phyloP scores from a whole-genome alignment of 1,140 invertebrate genomes.

The Hycleus cichorii region DNA sequence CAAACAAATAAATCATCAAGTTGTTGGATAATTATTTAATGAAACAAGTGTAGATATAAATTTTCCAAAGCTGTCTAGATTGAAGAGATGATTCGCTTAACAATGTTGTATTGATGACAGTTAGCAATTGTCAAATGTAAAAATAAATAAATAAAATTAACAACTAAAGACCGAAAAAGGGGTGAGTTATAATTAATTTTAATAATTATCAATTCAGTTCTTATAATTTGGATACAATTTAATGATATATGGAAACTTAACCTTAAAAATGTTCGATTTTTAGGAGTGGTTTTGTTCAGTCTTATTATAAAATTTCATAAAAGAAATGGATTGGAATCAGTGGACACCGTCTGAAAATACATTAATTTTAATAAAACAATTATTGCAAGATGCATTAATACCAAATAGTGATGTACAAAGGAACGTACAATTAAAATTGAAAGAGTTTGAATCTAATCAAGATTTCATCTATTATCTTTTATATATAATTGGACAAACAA shows the following conservation, averaged over 20 bases:
- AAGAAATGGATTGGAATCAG: slow-evolving; percentile 32
- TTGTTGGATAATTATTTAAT: too few species aligned
- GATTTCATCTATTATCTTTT: slow-evolving; percentile 37
- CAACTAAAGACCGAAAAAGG: too few species aligned
- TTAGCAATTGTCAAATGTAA: neutral
- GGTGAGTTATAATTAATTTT: too few species aligned
- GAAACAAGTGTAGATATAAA: too few species aligned
- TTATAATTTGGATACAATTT: too few species aligned
- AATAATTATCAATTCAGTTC: too few species aligned
- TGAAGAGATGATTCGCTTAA: too few species aligned
- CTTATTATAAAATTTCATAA: neutral
- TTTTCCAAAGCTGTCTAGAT: too few species aligned
- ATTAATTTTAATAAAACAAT: slow-evolving; percentile 30
- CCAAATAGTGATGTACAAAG: slow-evolving; percentile 36
- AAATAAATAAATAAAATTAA: neutral
- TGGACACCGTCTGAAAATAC: slow-evolving; percentile 35
- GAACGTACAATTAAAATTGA: slow-evolving; percentile 36
- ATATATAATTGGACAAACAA: slow-evolving; percentile 30
- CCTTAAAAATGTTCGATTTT: neutral
- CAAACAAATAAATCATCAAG: too few species aligned
- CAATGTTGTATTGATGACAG: too few species aligned
- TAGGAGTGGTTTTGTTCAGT: neutral
- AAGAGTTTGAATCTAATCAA: slow-evolving; percentile 30
- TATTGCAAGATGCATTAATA: slow-evolving; percentile 35
- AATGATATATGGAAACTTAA: neutral